Percentiles rank a stretch among this genome's conserved stretches.
Evolutionary conservation across 2,113 vertebrate genomes (phyloP).

Genomic region (Callipepla californica): DNA sequence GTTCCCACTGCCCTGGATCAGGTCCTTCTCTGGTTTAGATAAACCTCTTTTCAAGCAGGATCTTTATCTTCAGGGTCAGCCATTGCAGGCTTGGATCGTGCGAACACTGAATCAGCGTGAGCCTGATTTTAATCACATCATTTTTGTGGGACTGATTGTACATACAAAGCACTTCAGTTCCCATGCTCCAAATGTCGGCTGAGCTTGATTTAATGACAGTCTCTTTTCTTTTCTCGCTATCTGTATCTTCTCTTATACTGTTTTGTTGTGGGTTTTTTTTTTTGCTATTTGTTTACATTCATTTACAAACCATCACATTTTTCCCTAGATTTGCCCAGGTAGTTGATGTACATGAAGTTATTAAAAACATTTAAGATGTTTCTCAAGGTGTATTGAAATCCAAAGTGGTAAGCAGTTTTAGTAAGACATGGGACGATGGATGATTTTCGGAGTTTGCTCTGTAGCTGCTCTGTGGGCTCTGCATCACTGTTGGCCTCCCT

Average conservation of each 20-base stretch:
- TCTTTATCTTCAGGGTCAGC: background rate
- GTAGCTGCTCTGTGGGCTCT: background rate
- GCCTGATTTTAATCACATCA: background rate
- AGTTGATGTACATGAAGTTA: rapidly evolving
- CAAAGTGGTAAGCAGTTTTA: background rate
- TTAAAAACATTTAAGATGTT: rapidly evolving
- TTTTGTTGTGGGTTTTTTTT: too few relatives aligned
- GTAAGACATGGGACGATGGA: rapidly evolving
- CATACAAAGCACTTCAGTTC: background rate
- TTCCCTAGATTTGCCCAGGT: rapidly evolving
- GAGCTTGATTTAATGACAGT: background rate
- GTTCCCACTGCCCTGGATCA: background rate
- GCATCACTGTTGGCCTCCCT: background rate
- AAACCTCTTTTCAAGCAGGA: background rate
- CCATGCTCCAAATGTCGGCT: background rate
- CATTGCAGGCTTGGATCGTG: background rate
- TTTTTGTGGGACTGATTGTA: background rate
- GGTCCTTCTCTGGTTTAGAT: background rate
- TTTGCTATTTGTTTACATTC: rapidly evolving
- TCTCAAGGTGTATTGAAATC: too few relatives aligned
- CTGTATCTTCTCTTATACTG: background rate
- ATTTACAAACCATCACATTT: rapidly evolving
- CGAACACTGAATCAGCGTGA: too few relatives aligned
- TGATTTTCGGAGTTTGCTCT: rapidly evolving
- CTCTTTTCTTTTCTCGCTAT: background rate